A percentile compares a stretch with the other conserved stretches of the same genome.
Evolutionary conservation across 2,797 vertebrate species (phyloP).

Genomic region (Anguilla megastoma): DNA sequence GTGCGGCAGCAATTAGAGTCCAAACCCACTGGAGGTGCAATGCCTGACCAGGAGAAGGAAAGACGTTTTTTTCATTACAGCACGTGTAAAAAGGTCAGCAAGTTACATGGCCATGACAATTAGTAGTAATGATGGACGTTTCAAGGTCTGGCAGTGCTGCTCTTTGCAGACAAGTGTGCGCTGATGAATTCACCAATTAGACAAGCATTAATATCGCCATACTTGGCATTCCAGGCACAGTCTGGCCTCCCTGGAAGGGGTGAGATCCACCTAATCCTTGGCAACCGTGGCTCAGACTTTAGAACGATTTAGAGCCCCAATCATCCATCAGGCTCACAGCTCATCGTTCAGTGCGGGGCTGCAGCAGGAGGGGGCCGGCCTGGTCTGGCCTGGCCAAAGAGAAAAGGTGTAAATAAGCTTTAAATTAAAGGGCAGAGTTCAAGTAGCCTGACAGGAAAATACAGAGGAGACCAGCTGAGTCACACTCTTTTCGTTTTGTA

Average conservation of each 20-base stretch:
- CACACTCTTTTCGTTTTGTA: neutral
- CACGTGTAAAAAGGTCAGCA: slow-evolving; percentile 40
- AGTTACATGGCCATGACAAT: slow-evolving; percentile 60
- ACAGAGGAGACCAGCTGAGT: neutral
- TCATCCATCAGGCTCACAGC: slow-evolving; percentile 61
- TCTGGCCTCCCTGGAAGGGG: slow-evolving; percentile 56
- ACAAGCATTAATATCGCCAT: slow-evolving; percentile 68
- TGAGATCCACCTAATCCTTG: slow-evolving; percentile 60
- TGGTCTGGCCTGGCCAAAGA: neutral
- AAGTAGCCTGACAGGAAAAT: neutral
- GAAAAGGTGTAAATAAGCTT: neutral
- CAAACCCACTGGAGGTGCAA: neutral
- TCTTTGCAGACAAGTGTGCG: slow-evolving; percentile 59
- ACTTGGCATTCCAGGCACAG: slow-evolving; percentile 61
- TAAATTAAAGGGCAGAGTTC: neutral
- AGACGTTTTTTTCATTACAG: slow-evolving; percentile 11
- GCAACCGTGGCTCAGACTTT: slow-evolving; percentile 51
- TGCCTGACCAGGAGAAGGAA: neutral
- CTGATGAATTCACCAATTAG: slow-evolving; percentile 68
- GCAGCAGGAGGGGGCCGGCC: neutral
- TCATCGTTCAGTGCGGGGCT: slow-evolving; percentile 8
- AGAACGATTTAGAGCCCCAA: slow-evolving; percentile 54
- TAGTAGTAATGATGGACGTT: slow-evolving; percentile 60
- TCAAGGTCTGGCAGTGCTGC: slow-evolving; percentile 58
- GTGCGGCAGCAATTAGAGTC: neutral